Conservation (phyloP, 2,888 invertebrate species). For the Malachius bipustulatus region DNA sequence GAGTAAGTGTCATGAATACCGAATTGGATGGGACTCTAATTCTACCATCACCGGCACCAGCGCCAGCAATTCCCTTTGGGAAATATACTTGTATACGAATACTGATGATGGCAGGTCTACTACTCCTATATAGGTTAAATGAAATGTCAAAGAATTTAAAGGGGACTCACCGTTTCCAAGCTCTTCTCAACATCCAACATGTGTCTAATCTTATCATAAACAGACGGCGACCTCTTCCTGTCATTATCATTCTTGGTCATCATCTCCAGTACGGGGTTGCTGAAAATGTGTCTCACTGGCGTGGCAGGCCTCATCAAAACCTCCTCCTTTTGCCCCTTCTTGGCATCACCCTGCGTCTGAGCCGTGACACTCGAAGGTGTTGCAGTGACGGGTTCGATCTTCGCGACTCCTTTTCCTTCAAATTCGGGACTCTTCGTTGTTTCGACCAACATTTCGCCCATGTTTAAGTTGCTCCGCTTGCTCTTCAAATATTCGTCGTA, state of each 20-base stretch:
- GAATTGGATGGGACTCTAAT: no score
- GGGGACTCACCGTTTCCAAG: constrained; percentile 47
- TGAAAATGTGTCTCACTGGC: constrained; percentile 42
- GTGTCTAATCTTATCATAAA: constrained; percentile 46
- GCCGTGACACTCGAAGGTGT: constrained; percentile 19
- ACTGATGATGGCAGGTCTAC: no score
- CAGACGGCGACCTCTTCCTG: constrained; percentile 36
- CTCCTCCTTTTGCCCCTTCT: constrained; percentile 50
- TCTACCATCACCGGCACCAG: no score
- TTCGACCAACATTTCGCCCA: constrained; percentile 14
- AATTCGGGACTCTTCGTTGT: constrained; percentile 34
- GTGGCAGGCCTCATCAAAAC: constrained; percentile 49
- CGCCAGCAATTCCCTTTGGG: no score
- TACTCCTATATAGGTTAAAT: no score
- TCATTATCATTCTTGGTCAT: constrained; percentile 30
- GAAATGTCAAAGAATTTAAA: no score
- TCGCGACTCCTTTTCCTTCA: constrained; percentile 23
- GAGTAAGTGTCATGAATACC: no score
- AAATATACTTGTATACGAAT: no score
- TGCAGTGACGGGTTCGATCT: constrained; percentile 17
- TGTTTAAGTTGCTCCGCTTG: constrained; percentile 9
- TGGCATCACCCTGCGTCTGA: constrained; percentile 22
- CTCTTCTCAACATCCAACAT: constrained; percentile 44
- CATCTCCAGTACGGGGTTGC: constrained; percentile 42
- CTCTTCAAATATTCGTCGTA: constrained; percentile 12